Conservation (phyloP, 2,113 vertebrate species). For the Mandrillus leucophaeus region DNA sequence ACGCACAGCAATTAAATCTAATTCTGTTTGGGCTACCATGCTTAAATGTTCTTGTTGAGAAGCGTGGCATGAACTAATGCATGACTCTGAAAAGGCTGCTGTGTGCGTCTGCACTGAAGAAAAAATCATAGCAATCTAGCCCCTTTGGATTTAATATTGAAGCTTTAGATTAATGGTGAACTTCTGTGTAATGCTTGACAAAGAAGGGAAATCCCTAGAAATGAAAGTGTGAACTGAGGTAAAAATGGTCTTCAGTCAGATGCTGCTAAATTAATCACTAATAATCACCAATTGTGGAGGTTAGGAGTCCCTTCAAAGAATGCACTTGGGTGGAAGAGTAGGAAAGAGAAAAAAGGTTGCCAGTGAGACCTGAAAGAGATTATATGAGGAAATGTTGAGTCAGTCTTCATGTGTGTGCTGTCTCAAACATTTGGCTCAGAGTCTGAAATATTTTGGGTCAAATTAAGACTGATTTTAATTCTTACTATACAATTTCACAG, state of each 20-base stretch:
- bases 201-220: constrained; percentile 30
- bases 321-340: not conserved
- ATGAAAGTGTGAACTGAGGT: not conserved
- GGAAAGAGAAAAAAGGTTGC: not conserved
- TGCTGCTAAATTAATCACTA: not conserved
- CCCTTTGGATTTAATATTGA: constrained; percentile 20
- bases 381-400: not conserved
- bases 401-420: not conserved
- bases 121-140: constrained; percentile 43
- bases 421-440: constrained; percentile 9
- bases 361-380: not conserved
- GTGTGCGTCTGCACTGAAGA: not conserved
- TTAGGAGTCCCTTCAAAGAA: not conserved
- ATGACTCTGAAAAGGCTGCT: constrained; percentile 20
- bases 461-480: constrained; percentile 62
- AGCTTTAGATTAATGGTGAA: constrained; percentile 20
- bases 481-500: not conserved
- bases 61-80: constrained; percentile 41
- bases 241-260: constrained; percentile 20
- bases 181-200: constrained; percentile 1
- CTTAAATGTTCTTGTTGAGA: constrained; percentile 55
- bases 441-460: constrained; percentile 47
- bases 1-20: constrained; percentile 15
- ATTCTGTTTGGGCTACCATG: constrained; percentile 48
- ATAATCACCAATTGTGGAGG: not conserved